phyloP scores from a whole-genome alignment of 2,888 invertebrate species.

The Drosophila subsilvestris region DNA sequence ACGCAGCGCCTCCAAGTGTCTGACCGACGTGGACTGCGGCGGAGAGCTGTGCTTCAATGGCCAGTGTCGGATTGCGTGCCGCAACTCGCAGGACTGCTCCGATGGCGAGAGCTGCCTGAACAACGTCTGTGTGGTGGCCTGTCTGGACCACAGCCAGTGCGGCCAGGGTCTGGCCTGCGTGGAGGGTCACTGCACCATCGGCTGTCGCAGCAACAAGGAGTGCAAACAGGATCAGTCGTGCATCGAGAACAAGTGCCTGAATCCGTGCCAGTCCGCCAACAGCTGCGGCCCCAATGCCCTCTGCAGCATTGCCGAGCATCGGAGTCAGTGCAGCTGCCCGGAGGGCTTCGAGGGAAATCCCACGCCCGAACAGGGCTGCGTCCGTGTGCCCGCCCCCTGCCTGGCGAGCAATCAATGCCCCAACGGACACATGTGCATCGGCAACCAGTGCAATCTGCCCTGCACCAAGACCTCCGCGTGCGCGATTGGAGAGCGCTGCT shows the following conservation, averaged over 20 bases:
- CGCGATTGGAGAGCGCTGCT: constrained; percentile 93
- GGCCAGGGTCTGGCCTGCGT: constrained; percentile 91
- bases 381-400: constrained; percentile 91
- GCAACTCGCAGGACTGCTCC: constrained; percentile 91
- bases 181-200: constrained; percentile 91
- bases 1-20: constrained; percentile 88
- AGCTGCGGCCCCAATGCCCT: constrained; percentile 94
- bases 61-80: constrained; percentile 93
- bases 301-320: constrained; percentile 90
- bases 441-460: constrained; percentile 90
- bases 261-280: constrained; percentile 91
- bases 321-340: constrained; percentile 91
- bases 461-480: constrained; percentile 90
- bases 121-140: constrained; percentile 92
- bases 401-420: constrained; percentile 89
- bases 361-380: constrained; percentile 94
- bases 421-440: constrained; percentile 90
- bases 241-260: constrained; percentile 92
- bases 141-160: constrained; percentile 92
- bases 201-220: constrained; percentile 93
- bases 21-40: constrained; percentile 90
- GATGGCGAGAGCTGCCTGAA: constrained; percentile 91
- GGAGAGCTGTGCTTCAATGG: constrained; percentile 92
- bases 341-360: constrained; percentile 94
- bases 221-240: constrained; percentile 91